Evolutionary conservation across 2,888 invertebrate genomes (phyloP).

Genomic region (Cynaeus angustus): DNA sequence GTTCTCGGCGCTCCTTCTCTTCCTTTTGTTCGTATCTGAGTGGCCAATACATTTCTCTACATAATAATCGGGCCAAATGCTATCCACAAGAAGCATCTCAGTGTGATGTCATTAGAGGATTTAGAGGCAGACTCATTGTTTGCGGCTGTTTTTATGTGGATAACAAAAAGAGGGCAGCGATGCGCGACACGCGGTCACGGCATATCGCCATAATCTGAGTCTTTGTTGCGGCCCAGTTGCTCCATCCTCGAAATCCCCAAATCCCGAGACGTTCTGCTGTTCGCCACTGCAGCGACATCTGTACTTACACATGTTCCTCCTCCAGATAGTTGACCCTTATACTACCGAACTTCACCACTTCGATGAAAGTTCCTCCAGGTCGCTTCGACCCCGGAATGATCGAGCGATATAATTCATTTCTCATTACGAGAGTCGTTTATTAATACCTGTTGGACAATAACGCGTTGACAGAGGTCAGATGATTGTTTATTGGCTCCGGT

Average conservation of each 20-base stretch:
- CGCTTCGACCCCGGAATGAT: constrained; percentile 5
- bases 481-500: constrained; percentile 63
- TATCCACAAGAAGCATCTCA: constrained; percentile 40
- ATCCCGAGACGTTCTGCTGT: constrained; percentile 52
- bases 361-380: neutral
- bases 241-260: constrained; percentile 52
- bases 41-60: constrained; percentile 17
- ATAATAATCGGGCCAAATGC: constrained; percentile 20
- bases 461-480: constrained; percentile 63
- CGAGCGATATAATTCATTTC: constrained; percentile 51
- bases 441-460: constrained; percentile 66
- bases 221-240: constrained; percentile 58
- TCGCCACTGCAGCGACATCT: constrained; percentile 53
- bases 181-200: constrained; percentile 61
- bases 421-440: constrained; percentile 59
- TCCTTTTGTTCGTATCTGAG: too few relatives aligned
- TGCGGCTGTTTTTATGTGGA: constrained; percentile 54
- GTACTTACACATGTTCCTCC: constrained; percentile 54
- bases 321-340: constrained; percentile 42
- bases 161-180: constrained; percentile 57
- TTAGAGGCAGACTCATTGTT: constrained; percentile 53
- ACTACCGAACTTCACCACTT: constrained; percentile 35
- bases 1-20: too few relatives aligned
- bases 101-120: constrained; percentile 54
- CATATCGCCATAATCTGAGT: constrained; percentile 63